Evolutionary conservation across 2,888 invertebrate species (phyloP).

Genomic region (Elegia similella): DNA sequence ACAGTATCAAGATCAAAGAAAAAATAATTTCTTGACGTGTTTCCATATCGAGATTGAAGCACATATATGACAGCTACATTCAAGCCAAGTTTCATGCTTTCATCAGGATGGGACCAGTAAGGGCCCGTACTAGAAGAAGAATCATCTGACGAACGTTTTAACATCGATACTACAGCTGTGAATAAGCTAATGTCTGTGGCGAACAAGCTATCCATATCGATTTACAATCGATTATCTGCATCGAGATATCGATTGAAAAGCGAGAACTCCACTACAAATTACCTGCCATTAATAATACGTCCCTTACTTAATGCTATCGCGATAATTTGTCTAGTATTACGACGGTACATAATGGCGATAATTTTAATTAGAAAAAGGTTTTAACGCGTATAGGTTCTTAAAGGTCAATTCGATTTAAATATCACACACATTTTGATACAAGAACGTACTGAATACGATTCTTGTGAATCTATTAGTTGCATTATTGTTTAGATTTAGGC

Average conservation of each 20-base stretch:
- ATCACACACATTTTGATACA: neutral
- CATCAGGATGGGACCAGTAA: too few species aligned
- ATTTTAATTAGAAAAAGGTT: neutral
- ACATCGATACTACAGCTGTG: neutral
- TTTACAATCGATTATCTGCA: constrained; percentile 27
- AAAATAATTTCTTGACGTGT: too few species aligned
- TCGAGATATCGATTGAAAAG: constrained; percentile 14
- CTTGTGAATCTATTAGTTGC: too few species aligned
- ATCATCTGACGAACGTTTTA: too few species aligned
- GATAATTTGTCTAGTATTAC: constrained; percentile 8
- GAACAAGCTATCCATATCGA: constrained; percentile 15
- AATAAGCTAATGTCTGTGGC: neutral
- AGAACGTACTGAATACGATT: neutral
- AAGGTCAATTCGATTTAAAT: neutral
- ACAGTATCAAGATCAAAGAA: too few species aligned
- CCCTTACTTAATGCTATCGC: constrained; percentile 17
- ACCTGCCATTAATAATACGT: constrained; percentile 24
- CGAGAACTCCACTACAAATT: constrained; percentile 25
- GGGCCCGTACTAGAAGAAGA: too few species aligned
- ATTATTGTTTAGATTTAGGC: too few species aligned
- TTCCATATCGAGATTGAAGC: too few species aligned
- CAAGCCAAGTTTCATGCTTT: too few species aligned
- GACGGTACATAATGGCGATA: neutral
- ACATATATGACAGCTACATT: too few species aligned
- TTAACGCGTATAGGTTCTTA: neutral